These are phyloP conservation scores for Galleria mellonella DNA, from an alignment of 1,140 invertebrate species.

Conservation along the genomic window DNA sequence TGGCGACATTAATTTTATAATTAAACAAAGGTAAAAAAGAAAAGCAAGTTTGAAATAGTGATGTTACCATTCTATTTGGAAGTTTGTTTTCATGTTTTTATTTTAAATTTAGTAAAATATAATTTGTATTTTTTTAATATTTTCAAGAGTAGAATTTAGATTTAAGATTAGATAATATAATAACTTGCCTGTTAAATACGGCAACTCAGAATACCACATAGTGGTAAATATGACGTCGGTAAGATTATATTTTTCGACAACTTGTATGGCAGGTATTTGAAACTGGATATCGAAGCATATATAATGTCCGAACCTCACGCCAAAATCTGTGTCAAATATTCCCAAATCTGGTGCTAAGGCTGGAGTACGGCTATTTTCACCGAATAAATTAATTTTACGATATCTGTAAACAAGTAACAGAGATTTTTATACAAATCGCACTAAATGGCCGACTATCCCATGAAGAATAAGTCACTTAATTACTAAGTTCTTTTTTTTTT, in stretches of 20 bases:
- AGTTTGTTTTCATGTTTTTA: too few species aligned
- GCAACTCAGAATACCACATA: conserved; percentile 86
- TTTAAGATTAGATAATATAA: neutral
- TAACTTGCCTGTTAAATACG: conserved; percentile 78
- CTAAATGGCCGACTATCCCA: too few species aligned
- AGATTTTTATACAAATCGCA: too few species aligned
- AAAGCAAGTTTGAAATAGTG: too few species aligned
- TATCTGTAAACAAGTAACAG: conserved; percentile 70
- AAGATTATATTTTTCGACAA: conserved; percentile 72
- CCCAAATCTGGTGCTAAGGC: conserved; percentile 52
- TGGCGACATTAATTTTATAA: too few species aligned
- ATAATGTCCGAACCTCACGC: conserved; percentile 83
- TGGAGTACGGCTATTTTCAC: conserved; percentile 71
- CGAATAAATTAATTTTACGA: conserved; percentile 84
- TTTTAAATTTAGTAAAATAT: too few species aligned
- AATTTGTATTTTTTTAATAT: too few species aligned
- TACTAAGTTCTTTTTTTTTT: too few species aligned
- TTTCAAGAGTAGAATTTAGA: too few species aligned
- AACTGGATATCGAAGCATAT: conserved; percentile 65
- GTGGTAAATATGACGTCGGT: conserved; percentile 82
- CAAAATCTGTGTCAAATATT: conserved; percentile 86
- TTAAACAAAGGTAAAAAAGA: too few species aligned
- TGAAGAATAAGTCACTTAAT: too few species aligned
- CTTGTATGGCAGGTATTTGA: conserved; percentile 54
- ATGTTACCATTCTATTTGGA: too few species aligned